Base-by-base conservation (phyloP, 1,140 invertebrate genomes). In the Drosophila arawakana region DNA sequence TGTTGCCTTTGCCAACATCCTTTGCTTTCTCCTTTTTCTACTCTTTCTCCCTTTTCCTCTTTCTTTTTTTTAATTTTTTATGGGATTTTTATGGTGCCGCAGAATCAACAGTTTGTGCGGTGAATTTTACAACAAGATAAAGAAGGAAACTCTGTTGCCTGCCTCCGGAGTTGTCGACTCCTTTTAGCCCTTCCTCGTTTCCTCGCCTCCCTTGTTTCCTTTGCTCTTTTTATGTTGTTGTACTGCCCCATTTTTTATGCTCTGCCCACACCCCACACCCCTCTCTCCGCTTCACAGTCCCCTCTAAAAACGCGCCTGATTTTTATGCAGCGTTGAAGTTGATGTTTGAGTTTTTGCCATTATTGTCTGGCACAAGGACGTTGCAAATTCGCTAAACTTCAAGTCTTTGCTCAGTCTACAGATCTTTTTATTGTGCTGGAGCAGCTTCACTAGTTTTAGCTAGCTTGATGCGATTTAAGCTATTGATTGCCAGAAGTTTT, bases 61-160 rank as follows among this genome's bases (percentile, higher is more conserved):
- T 57, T 72, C 41, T 41, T 78, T 74, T 71, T 59, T 60, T 49
- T 57, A 30, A 55, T 73, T 90, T 90, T 89, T 85, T 80, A 90
- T 85, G 84, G 89, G 73, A 91, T 91, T 91, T 91, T 91, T 91
- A 91, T 91, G 89, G 89, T 80, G 81, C 89, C 89, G 76, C 89
- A 84, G 79, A 91, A 91, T 91, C 89, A 91, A 91, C 89, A 91
- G 89, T 90, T 91, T 91, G 90, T 91, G 90, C 86, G 86, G 86
- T 84, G 90, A 85, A 91, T 91, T 91, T 91, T 82, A 91, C 90
- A 91, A 91, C 78, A 82, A 88, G 78, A 88, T 89, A 81, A 86
- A 88, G 82, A 84, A 88, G 67, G 68, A 78, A 84, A 52, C 62
- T 80, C 65, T 52, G 63, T 70, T 70, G 54, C 47, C 46, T 63